phyloP scores from a whole-genome alignment of 2,797 vertebrate species.

The Salmo trutta region DNA sequence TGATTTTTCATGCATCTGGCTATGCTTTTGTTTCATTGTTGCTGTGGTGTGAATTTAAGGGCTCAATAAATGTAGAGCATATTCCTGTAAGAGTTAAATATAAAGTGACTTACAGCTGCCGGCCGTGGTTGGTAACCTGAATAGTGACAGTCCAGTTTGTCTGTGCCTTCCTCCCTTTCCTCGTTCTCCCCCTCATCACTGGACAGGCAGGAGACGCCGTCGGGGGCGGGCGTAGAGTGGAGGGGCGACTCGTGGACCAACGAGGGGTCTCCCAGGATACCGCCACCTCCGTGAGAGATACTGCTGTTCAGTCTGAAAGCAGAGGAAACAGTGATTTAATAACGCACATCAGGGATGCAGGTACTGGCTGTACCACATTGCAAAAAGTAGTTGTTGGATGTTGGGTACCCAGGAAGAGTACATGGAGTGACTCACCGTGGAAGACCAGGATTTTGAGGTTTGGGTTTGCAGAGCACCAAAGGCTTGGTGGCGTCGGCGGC shows the following conservation, averaged over 20 bases:
- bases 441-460: constrained; percentile 95
- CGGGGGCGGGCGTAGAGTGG: constrained; percentile 81
- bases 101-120: constrained; percentile 86
- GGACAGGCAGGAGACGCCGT: constrained; percentile 87
- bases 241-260: constrained; percentile 84
- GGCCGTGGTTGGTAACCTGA: constrained; percentile 98
- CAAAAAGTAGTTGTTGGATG: no score
- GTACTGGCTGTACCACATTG: background rate
- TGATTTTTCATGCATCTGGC: background rate
- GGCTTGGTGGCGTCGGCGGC: constrained; percentile 86
- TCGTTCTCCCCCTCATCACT: constrained; percentile 98
- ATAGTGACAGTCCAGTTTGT: constrained; percentile 99
- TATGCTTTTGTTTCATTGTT: background rate
- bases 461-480: constrained; percentile 88
- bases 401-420: background rate
- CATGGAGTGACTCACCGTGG: constrained; percentile 82
- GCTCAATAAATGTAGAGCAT: background rate
- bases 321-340: background rate
- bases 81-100: background rate
- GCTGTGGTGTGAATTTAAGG: background rate
- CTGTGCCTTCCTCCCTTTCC: constrained; percentile 90
- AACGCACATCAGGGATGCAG: background rate
- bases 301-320: constrained; percentile 85
- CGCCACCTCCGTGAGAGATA: constrained; percentile 82
- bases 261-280: constrained; percentile 80